Conservation (phyloP, 1,140 invertebrate species). For the Drosophila leontia region DNA sequence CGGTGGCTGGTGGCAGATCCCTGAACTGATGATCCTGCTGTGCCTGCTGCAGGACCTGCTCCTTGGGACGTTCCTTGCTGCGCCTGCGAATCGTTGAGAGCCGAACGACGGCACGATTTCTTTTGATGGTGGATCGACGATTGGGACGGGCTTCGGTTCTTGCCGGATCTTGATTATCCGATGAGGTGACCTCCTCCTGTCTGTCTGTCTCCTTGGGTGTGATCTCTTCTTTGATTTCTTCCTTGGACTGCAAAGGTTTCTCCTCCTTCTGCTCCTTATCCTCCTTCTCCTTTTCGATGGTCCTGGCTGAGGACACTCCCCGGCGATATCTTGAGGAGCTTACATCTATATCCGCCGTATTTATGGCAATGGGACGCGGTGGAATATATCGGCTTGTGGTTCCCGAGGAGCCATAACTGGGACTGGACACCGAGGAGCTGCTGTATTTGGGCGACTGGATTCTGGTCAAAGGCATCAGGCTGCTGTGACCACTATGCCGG, state of each 20-base stretch:
- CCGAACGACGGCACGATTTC: constrained; percentile 90
- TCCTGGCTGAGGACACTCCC: constrained; percentile 45
- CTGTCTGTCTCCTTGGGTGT: neutral
- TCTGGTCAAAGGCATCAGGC: constrained; percentile 81
- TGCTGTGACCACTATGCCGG: constrained; percentile 58
- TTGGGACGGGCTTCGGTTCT: constrained; percentile 45
- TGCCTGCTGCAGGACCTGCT: constrained; percentile 18
- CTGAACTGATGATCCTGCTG: constrained; percentile 64
- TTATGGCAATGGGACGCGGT: constrained; percentile 88
- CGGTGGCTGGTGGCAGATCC: constrained; percentile 62
- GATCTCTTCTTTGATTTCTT: constrained; percentile 7
- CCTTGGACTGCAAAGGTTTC: neutral
- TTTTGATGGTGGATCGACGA: constrained; percentile 87
- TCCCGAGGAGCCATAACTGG: constrained; percentile 44
- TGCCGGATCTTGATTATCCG: constrained; percentile 2
- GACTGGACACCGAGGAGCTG: constrained; percentile 11
- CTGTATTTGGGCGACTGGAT: constrained; percentile 85
- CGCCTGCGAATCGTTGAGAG: constrained; percentile 88
- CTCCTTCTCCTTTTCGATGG: constrained; percentile 14
- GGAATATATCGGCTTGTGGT: constrained; percentile 85
- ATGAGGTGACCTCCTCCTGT: constrained; percentile 14
- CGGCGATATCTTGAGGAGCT: constrained; percentile 87
- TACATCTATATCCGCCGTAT: constrained; percentile 93
- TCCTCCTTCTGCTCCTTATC: neutral
- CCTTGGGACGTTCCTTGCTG: constrained; percentile 85